These are phyloP conservation scores for Rhopalosiphum nymphaeae DNA, from an alignment of 2,888 invertebrate genomes.

Conservation along the genomic window DNA sequence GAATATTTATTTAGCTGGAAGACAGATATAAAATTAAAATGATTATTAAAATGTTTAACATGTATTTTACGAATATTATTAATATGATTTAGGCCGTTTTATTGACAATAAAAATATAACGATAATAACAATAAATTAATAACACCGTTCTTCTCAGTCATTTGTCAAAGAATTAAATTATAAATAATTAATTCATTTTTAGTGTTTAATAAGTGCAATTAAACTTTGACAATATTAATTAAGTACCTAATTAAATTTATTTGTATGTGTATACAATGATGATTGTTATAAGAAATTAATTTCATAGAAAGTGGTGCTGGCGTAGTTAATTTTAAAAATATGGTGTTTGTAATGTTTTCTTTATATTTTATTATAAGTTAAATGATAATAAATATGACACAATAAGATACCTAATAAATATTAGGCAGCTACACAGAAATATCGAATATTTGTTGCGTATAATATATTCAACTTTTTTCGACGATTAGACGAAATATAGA, in stretches of 20 bases:
- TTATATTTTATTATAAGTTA: slow-evolving; percentile 14
- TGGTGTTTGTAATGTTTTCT: slow-evolving; percentile 1
- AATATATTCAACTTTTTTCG: not conserved
- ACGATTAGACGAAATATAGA: not conserved
- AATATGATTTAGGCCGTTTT: slow-evolving; percentile 29
- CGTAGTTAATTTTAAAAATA: slow-evolving; percentile 8
- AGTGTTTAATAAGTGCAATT: not conserved
- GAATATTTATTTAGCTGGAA: slow-evolving; percentile 47
- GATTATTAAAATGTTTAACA: not conserved
- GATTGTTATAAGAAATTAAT: slow-evolving; percentile 51
- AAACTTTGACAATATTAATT: slow-evolving; percentile 26
- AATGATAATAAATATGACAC: not conserved
- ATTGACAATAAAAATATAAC: slow-evolving; percentile 17
- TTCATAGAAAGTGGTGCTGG: slow-evolving; percentile 10
- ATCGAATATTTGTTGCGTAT: not conserved
- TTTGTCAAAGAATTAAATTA: slow-evolving; percentile 39
- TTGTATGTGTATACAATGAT: slow-evolving; percentile 25
- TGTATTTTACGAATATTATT: not conserved
- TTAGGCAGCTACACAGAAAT: not conserved
- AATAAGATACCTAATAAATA: not conserved
- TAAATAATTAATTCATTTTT: slow-evolving; percentile 22
- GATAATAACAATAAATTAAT: not conserved
- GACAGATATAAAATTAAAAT: slow-evolving; percentile 41
- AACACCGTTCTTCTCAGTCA: slow-evolving; percentile 33
- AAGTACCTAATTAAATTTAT: slow-evolving; percentile 25